These are phyloP conservation scores for Scaptodrosophila latifasciaeformis DNA, from an alignment of 2,888 invertebrate species.

Conservation along the genomic window DNA sequence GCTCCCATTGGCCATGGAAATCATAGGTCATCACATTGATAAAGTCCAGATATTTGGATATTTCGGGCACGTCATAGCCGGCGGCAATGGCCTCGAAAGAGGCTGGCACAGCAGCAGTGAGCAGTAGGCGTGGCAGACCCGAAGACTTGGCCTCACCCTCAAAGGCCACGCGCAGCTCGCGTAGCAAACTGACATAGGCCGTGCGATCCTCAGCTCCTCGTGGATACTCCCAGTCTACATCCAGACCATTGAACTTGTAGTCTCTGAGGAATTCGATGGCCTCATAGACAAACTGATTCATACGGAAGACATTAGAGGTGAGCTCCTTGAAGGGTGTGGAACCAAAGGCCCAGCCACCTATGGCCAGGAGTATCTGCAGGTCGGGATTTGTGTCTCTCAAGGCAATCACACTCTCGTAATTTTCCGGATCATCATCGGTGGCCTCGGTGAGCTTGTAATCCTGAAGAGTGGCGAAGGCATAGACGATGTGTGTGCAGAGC, in stretches of 20 bases:
- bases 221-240: constrained; percentile 96
- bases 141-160: constrained; percentile 94
- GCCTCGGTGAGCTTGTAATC: constrained; percentile 88
- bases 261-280: constrained; percentile 94
- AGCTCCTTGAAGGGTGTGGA: constrained; percentile 95
- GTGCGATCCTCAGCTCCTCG: constrained; percentile 90
- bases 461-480: constrained; percentile 94
- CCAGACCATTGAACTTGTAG: constrained; percentile 93
- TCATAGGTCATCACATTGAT: constrained; percentile 97
- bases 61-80: constrained; percentile 94
- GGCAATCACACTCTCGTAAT: constrained; percentile 89
- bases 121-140: constrained; percentile 85
- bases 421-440: constrained; percentile 87
- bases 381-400: constrained; percentile 92
- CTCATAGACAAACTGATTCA: constrained; percentile 96
- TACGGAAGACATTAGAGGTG: constrained; percentile 91
- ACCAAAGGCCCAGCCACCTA: constrained; percentile 98
- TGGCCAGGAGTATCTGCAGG: constrained; percentile 88
- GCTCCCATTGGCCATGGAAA: constrained; percentile 96
- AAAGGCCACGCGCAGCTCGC: constrained; percentile 90
- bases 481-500: constrained; percentile 95
- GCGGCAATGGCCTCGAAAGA: constrained; percentile 95
- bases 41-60: constrained; percentile 93
- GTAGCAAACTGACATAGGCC: constrained; percentile 88
- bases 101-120: constrained; percentile 94